Evolutionary conservation across 2,888 invertebrate species (phyloP).

Genomic region (Mesoligia furuncula): DNA sequence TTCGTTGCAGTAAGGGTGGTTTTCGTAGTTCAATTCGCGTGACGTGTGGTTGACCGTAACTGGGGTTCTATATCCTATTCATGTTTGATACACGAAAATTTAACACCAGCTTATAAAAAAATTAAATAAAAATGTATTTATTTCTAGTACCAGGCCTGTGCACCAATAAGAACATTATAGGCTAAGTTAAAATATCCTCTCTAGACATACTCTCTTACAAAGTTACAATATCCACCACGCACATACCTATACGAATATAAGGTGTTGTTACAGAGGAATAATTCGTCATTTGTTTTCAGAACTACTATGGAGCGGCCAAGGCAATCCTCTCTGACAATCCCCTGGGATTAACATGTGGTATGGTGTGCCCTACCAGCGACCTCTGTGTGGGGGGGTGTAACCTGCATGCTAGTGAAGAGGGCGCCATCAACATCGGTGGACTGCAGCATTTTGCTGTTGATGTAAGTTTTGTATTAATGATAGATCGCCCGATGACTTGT

Average conservation of each 20-base stretch:
- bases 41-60: background rate
- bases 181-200: background rate
- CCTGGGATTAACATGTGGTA: conserved; percentile 97
- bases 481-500: too few relatives aligned
- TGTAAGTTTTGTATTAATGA: conserved; percentile 84
- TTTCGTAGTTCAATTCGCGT: background rate
- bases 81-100: background rate
- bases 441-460: conserved; percentile 99
- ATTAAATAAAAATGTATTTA: background rate
- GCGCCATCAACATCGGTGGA: conserved; percentile 99
- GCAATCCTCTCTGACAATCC: conserved; percentile 99
- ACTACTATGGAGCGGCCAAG: conserved; percentile 99
- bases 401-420: conserved; percentile 98
- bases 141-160: too few relatives aligned
- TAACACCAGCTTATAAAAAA: background rate
- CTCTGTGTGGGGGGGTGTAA: conserved; percentile 99
- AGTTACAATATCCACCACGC: background rate
- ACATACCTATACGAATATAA: background rate
- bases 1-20: background rate
- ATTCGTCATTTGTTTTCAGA: conserved; percentile 87
- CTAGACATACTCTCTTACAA: background rate
- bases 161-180: too few relatives aligned
- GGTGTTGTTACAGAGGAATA: background rate
- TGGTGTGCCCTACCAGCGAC: conserved; percentile 99
- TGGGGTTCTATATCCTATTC: background rate